phyloP scores from a whole-genome alignment of 2,888 invertebrate genomes.

The Idaea straminata region DNA sequence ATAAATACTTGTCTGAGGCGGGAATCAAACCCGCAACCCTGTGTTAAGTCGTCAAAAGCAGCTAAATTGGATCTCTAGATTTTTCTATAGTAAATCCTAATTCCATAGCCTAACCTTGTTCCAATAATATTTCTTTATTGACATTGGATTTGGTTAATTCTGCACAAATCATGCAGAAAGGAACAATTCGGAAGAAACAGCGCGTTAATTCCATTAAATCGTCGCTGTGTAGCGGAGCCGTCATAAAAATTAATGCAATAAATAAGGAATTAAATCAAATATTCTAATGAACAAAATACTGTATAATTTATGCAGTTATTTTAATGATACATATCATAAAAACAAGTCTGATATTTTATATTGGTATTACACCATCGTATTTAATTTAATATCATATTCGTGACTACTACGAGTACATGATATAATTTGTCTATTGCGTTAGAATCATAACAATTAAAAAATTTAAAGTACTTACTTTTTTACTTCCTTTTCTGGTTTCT shows the following conservation, averaged over 20 bases:
- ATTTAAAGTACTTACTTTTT: not conserved
- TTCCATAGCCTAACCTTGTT: too few species aligned
- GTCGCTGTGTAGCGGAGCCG: not conserved
- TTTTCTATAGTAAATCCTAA: too few species aligned
- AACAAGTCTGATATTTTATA: not conserved
- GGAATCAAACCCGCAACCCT: too few species aligned
- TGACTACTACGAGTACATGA: not conserved
- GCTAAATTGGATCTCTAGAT: too few species aligned
- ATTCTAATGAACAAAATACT: not conserved
- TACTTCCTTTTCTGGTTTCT: not conserved
- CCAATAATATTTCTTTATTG: too few species aligned
- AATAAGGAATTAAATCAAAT: not conserved
- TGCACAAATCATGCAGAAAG: too few species aligned
- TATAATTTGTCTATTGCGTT: not conserved
- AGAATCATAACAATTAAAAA: not conserved
- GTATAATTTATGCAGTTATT: not conserved
- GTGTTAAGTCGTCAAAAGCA: too few species aligned
- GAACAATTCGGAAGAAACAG: too few species aligned
- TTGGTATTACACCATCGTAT: not conserved
- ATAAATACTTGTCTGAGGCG: too few species aligned
- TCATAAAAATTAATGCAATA: not conserved
- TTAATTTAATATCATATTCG: not conserved
- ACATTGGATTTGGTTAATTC: too few species aligned
- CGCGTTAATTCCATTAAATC: too few species aligned
- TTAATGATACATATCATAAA: not conserved